Evolutionary conservation across 2,113 vertebrate genomes (phyloP), one percentile per base, ranked within the genome.

Genomic region (Crypturellus undulatus): DNA sequence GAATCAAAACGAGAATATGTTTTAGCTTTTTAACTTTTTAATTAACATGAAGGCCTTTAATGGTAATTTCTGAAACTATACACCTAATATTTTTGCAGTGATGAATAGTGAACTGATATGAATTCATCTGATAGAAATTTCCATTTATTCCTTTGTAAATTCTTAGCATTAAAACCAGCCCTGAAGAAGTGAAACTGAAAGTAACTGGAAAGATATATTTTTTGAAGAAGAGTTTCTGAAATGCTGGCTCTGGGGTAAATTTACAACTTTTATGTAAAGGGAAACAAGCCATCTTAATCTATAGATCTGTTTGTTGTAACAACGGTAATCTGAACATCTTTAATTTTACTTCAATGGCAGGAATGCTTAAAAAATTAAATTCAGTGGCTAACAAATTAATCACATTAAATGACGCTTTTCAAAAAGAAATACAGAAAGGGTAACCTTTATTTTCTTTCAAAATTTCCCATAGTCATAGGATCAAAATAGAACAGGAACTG

Each of bases 301-400:
- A 72, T 25, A 79, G 69, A 45, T 84, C 32, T 94, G 59, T 81
- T 86, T 89, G 36, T 79, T 95, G 52, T 79, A 87, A 67, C 34
- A 93, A 60, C 62, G 40, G 67, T 60, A 67, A 70, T 59, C 36
- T 40, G 45, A 87, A 81, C 17, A 30, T 12, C 21, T 63, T 65
- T 52, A 22, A 47, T 69, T 89, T 88, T 76, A 52, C 65, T 93
- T 86, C 34, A 77, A 49, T 89, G 42, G 45, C 82, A 95, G 70
- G 83, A 84, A 79, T 81, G 40, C 10, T 94, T 89, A 90, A 90
- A 49, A 90, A 95, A 91, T 84, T 42, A 89, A 95, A 79, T 65
- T 10, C 49, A 45, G 34, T 59, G 95, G 42, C 56, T 78, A 36
- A 34, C 30, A 60, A 90, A 70, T 94, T 51, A 94, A 92, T 36